Percentiles rank a stretch among this genome's conserved stretches.
phyloP scores from a whole-genome alignment of 2,888 invertebrate genomes.

The Agrotis segetum region DNA sequence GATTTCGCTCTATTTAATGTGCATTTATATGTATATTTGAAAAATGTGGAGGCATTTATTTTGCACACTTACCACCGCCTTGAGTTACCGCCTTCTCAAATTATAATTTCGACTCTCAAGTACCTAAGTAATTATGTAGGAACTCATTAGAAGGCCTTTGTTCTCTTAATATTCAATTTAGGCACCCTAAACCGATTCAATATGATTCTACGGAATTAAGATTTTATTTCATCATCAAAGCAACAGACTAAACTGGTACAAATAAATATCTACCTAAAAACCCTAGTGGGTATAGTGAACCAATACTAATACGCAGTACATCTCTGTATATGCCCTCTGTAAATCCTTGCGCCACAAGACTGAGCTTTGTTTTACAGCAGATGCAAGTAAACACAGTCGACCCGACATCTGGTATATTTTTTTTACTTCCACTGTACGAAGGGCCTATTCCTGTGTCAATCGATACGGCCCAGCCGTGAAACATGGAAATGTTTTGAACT shows the following conservation, averaged over 20 bases:
- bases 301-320: constrained; percentile 29
- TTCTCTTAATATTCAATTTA: not conserved
- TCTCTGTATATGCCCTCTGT: constrained; percentile 71
- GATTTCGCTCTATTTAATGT: not conserved
- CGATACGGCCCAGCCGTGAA: constrained; percentile 54
- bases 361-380: constrained; percentile 87
- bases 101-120: not conserved
- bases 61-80: not conserved
- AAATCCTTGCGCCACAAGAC: constrained; percentile 78
- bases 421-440: constrained; percentile 82
- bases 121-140: not conserved
- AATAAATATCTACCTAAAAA: not conserved
- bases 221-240: constrained; percentile 13
- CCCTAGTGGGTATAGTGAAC: constrained; percentile 8
- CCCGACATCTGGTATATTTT: constrained; percentile 88
- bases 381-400: constrained; percentile 87
- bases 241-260: not conserved
- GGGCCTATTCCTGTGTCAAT: constrained; percentile 68
- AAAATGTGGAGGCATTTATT: not conserved
- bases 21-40: not conserved
- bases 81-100: not conserved
- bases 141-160: not conserved
- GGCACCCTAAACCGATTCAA: not conserved
- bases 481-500: constrained; percentile 36
- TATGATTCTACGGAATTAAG: not conserved